Evolutionary conservation across 2,797 vertebrate genomes (phyloP).

Genomic region (Micropoecilia bifurca): DNA sequence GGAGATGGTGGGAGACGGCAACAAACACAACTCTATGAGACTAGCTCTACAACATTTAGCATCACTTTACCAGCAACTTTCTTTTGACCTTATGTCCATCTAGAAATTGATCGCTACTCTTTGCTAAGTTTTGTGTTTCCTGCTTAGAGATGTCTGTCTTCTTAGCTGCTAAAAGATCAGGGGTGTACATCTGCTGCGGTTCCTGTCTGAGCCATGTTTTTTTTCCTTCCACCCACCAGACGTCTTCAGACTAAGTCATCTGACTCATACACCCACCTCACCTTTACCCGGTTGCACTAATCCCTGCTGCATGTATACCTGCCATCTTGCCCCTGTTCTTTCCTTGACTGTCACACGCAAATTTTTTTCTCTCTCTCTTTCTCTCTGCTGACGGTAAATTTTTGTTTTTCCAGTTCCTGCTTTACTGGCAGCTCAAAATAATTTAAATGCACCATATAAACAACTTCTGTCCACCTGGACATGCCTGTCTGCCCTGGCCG

Average conservation of each 20-base stretch:
- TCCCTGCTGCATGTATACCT: constrained; percentile 13
- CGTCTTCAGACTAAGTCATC: constrained; percentile 11
- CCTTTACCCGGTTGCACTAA: not conserved
- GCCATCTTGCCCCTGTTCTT: constrained; percentile 7
- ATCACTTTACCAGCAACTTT: not conserved
- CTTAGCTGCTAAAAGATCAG: constrained; percentile 1
- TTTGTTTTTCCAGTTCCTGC: not conserved
- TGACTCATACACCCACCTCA: constrained; percentile 15
- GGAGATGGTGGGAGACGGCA: not conserved
- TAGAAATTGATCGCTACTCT: not conserved
- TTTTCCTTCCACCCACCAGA: constrained; percentile 13
- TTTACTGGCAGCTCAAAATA: constrained; percentile 1
- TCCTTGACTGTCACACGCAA: not conserved
- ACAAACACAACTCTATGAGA: not conserved
- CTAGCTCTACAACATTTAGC: not conserved
- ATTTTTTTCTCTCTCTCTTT: not conserved
- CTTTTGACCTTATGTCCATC: not conserved
- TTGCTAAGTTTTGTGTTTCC: constrained; percentile 13
- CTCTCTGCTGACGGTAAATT: not conserved
- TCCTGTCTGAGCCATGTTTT: constrained; percentile 9
- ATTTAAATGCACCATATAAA: constrained; percentile 3
- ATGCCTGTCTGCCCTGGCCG: not conserved
- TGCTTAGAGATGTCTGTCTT: not conserved
- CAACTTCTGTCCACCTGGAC: not conserved
- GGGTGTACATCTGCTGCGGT: constrained; percentile 5